Percentiles rank a stretch among this genome's conserved stretches.
These are phyloP conservation scores for Merops nubicus DNA, from an alignment of 2,113 vertebrate species.

Conservation along the genomic window DNA sequence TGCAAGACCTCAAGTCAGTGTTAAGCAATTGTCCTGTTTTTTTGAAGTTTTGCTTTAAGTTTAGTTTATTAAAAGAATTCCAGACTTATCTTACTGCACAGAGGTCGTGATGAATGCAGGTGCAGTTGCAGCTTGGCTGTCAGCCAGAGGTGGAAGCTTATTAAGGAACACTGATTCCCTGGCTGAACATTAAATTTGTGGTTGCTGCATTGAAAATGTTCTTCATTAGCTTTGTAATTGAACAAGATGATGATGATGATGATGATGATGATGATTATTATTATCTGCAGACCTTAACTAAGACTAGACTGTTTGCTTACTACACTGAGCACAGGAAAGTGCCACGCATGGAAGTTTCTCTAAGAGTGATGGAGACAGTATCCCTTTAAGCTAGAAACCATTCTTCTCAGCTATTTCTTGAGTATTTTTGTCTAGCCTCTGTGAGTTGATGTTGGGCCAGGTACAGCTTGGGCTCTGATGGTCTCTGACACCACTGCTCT, in stretches of 20 bases:
- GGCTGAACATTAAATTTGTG: background rate
- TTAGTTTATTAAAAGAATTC: background rate
- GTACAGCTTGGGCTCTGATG: background rate
- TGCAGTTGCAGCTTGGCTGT: background rate
- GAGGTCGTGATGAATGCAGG: background rate
- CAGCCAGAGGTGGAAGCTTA: background rate
- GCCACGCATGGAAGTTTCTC: background rate
- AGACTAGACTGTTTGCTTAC: background rate
- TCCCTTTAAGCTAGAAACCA: background rate
- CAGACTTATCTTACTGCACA: background rate
- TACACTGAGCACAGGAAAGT: background rate
- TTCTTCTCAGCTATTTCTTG: background rate
- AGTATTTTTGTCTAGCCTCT: background rate
- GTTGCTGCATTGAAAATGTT: background rate
- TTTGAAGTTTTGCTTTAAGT: background rate
- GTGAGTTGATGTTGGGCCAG: background rate
- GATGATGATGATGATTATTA: background rate
- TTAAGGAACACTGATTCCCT: background rate
- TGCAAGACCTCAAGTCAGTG: background rate
- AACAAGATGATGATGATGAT: background rate
- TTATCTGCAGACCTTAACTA: background rate
- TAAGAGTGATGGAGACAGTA: background rate
- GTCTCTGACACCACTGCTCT: background rate
- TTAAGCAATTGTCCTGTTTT: background rate
- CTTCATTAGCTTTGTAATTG: background rate